Conservation (phyloP, 1,140 invertebrate genomes). For the Drosophila ercepeae region DNA sequence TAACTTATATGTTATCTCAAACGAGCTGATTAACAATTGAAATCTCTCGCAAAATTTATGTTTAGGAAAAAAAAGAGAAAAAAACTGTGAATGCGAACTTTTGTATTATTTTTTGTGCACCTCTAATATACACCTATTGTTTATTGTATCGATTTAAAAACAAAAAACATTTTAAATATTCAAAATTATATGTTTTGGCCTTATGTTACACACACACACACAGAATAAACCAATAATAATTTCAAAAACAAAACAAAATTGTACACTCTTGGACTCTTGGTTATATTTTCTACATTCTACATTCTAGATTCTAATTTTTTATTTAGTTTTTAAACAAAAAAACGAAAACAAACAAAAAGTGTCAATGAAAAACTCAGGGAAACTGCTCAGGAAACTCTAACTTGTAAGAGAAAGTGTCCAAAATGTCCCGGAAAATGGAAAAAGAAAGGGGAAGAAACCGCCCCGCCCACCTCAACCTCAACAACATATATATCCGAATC, state of each 20-base stretch:
- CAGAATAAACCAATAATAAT: conserved; percentile 40
- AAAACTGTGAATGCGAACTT: conserved; percentile 72
- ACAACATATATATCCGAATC: background rate
- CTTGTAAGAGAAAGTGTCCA: background rate
- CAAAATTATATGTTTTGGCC: conserved; percentile 65
- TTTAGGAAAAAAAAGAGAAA: conserved; percentile 53
- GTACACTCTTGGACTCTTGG: background rate
- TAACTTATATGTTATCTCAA: conserved; percentile 29
- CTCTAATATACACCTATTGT: conserved; percentile 46
- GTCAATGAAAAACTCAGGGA: background rate
- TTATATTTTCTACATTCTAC: background rate
- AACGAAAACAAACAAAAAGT: background rate
- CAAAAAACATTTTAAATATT: conserved; percentile 45
- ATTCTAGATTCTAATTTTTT: background rate
- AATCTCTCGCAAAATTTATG: conserved; percentile 70
- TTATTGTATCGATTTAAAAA: conserved; percentile 52
- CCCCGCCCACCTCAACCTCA: background rate
- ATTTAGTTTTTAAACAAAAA: background rate
- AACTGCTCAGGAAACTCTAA: conserved; percentile 1
- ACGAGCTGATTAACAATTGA: conserved; percentile 12
- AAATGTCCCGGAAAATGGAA: background rate
- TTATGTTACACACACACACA: conserved; percentile 16
- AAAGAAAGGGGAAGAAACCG: background rate
- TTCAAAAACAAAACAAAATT: conserved; percentile 33
- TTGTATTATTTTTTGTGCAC: conserved; percentile 79